These are phyloP conservation scores for Vanessa tameamea DNA, from an alignment of 1,140 invertebrate genomes.

Conservation along the genomic window DNA sequence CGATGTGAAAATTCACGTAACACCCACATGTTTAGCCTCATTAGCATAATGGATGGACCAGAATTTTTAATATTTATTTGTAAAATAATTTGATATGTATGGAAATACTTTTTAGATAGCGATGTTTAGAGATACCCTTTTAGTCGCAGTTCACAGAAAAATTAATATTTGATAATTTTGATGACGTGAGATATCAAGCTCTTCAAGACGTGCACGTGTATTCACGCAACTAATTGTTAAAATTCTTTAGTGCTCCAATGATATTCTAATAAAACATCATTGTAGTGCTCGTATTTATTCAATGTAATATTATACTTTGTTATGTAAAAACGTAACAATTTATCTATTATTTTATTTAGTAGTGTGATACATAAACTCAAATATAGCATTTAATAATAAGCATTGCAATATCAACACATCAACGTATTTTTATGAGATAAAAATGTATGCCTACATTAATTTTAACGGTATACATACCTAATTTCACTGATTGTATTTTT, in stretches of 20 bases:
- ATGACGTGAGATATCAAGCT: background rate
- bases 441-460: background rate
- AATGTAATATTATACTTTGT: too few relatives aligned
- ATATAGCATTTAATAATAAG: too few relatives aligned
- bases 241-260: background rate
- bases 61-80: background rate
- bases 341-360: too few relatives aligned
- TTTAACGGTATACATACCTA: too few relatives aligned
- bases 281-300: background rate
- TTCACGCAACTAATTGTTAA: background rate
- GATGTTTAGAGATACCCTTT: too few relatives aligned
- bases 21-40: slow-evolving; percentile 2
- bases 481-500: background rate
- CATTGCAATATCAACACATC: too few relatives aligned
- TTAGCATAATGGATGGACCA: slow-evolving; percentile 9
- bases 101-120: too few relatives aligned
- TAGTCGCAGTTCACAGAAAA: background rate
- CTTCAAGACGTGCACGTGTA: background rate
- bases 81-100: background rate
- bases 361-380: too few relatives aligned
- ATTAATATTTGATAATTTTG: background rate
- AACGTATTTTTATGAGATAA: background rate
- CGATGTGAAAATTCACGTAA: background rate
- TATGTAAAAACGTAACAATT: too few relatives aligned
- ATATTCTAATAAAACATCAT: too few relatives aligned